Conservation (phyloP, 2,797 vertebrate species). For the Liasis olivaceus region DNA sequence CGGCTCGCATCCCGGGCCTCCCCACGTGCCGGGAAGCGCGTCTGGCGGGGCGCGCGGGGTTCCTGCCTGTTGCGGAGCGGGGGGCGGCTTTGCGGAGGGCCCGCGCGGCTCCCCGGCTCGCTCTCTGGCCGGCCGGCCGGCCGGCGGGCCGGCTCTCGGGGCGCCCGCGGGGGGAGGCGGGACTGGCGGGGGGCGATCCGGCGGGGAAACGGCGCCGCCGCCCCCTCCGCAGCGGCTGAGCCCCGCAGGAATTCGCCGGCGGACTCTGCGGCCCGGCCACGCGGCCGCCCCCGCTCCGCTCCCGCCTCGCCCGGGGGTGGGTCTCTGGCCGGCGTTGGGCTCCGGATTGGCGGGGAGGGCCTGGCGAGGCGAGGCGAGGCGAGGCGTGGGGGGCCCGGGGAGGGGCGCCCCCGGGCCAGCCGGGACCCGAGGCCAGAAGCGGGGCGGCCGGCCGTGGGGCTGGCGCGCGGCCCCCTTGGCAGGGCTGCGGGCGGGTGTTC, state of each 20-base stretch:
- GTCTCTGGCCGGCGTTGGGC: background rate
- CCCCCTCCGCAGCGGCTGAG: background rate
- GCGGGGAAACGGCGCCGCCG: background rate
- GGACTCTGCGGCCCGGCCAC: slow-evolving; percentile 23
- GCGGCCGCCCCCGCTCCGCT: background rate
- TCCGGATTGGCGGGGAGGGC: slow-evolving; percentile 4
- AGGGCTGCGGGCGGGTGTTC: too few relatives aligned
- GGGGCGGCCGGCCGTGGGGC: too few relatives aligned
- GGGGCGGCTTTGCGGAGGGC: background rate
- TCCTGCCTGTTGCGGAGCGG: background rate
- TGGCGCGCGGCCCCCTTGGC: too few relatives aligned
- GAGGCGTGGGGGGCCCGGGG: background rate
- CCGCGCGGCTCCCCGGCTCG: too few relatives aligned
- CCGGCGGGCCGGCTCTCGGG: too few relatives aligned
- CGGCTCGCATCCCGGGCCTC: too few relatives aligned
- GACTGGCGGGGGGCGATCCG: background rate
- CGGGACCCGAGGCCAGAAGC: too few relatives aligned
- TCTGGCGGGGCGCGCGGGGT: too few relatives aligned
- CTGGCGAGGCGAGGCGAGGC: background rate
- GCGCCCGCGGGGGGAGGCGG: too few relatives aligned
- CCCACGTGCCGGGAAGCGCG: background rate
- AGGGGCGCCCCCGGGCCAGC: too few relatives aligned
- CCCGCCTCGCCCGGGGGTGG: background rate
- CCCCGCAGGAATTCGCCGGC: slow-evolving; percentile 15
- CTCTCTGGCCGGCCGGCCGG: too few relatives aligned